phyloP scores from a whole-genome alignment of 2,797 vertebrate species.

The Morus bassanus region DNA sequence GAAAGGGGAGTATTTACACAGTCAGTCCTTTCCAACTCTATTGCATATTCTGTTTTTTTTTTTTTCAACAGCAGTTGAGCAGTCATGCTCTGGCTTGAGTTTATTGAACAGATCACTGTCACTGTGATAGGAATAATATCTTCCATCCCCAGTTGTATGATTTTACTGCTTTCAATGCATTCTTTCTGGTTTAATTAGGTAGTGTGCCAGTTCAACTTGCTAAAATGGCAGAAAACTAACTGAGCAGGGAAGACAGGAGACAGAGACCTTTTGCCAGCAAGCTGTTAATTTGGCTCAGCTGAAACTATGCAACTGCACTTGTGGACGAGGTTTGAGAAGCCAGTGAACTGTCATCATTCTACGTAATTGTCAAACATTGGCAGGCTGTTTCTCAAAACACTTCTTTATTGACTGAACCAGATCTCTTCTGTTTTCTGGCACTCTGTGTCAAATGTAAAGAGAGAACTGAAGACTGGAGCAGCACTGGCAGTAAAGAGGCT shows the following conservation, averaged over 20 bases:
- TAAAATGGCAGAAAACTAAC: conserved; percentile 11
- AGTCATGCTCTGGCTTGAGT: not conserved
- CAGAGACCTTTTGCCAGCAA: not conserved
- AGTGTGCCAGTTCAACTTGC: not conserved
- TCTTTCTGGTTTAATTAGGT: not conserved
- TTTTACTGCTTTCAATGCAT: not conserved
- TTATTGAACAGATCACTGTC: not conserved
- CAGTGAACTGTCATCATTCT: not conserved
- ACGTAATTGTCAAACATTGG: not conserved
- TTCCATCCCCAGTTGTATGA: not conserved
- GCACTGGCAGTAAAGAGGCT: not conserved
- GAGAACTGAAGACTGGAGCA: not conserved
- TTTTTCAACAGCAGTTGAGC: not conserved
- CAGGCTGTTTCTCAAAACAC: not conserved
- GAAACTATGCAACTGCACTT: not conserved
- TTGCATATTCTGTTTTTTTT: not conserved
- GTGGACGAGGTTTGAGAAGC: conserved; percentile 18
- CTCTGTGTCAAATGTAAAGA: not conserved
- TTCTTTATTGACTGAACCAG: not conserved
- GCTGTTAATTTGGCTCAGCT: conserved; percentile 10
- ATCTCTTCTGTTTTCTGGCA: not conserved
- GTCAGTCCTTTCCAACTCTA: not conserved
- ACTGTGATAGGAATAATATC: not conserved
- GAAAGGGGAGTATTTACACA: not conserved
- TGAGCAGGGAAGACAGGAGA: not conserved